A percentile compares a stretch with the other conserved stretches of the same genome.
These are phyloP conservation scores for Pelobates fuscus DNA, from an alignment of 2,113 vertebrate species.

Conservation along the genomic window DNA sequence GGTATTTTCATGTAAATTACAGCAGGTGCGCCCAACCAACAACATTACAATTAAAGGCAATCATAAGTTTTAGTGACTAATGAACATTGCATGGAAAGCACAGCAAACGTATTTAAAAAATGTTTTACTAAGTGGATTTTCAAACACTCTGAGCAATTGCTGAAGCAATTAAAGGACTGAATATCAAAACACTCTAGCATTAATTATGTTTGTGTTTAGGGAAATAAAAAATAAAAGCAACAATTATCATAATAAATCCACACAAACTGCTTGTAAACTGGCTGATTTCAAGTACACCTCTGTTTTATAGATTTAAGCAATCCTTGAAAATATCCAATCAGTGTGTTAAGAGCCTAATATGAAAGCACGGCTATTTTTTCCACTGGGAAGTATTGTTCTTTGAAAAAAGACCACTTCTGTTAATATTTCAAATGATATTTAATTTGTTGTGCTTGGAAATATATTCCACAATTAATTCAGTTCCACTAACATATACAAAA, in stretches of 20 bases:
- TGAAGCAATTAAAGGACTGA: conserved; percentile 80
- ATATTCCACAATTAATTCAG: too few relatives aligned
- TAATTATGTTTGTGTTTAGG: conserved; percentile 80
- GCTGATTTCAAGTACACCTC: conserved; percentile 75
- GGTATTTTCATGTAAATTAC: conserved; percentile 66
- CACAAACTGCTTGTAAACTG: conserved; percentile 72
- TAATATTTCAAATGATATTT: too few relatives aligned
- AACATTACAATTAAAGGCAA: conserved; percentile 81
- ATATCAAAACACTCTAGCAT: conserved; percentile 77
- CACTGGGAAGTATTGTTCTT: background rate
- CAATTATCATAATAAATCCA: conserved; percentile 82
- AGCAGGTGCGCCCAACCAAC: conserved; percentile 78
- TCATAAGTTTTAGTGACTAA: conserved; percentile 83
- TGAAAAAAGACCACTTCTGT: too few relatives aligned
- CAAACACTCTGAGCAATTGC: conserved; percentile 71
- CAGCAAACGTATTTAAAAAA: conserved; percentile 64
- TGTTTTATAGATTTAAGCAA: conserved; percentile 66
- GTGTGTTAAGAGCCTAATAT: conserved; percentile 43
- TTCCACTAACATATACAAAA: too few relatives aligned
- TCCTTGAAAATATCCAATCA: conserved; percentile 60
- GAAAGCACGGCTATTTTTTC: background rate
- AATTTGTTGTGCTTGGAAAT: too few relatives aligned
- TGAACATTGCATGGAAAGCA: conserved; percentile 79
- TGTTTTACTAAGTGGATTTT: conserved; percentile 71
- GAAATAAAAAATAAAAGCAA: conserved; percentile 80